Conservation (phyloP, 2,797 vertebrate genomes). For the Eurystomus glaucurus region DNA sequence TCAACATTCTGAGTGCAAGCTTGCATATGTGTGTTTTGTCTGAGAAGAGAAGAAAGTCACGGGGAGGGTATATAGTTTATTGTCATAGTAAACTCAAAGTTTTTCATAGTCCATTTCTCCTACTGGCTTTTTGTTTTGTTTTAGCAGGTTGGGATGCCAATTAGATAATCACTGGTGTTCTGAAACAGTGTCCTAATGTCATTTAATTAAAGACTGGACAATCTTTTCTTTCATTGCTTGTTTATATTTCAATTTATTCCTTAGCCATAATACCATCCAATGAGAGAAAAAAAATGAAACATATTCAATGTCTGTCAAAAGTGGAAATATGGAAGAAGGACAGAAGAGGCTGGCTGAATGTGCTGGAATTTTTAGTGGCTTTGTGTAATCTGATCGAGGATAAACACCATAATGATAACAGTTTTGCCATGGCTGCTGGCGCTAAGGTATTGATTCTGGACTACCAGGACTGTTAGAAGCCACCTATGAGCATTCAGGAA, state of each 20-base stretch:
- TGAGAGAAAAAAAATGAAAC: slow-evolving; percentile 51
- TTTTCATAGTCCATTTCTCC: background rate
- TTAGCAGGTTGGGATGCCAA: background rate
- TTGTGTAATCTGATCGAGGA: slow-evolving; percentile 73
- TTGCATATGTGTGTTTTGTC: background rate
- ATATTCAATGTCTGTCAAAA: slow-evolving; percentile 14
- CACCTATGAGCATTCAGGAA: slow-evolving; percentile 63
- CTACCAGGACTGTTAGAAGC: slow-evolving; percentile 80
- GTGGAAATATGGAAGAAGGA: background rate
- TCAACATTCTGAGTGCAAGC: background rate
- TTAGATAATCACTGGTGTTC: slow-evolving; percentile 26
- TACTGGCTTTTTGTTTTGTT: background rate
- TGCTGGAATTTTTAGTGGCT: slow-evolving; percentile 65
- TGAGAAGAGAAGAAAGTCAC: background rate
- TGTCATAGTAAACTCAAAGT: background rate
- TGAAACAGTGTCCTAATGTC: background rate
- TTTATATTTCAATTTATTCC: slow-evolving; percentile 39
- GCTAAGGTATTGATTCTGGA: slow-evolving; percentile 80
- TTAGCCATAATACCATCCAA: background rate
- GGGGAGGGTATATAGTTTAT: background rate
- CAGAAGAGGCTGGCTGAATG: background rate
- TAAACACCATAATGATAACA: slow-evolving; percentile 77
- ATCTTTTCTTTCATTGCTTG: background rate
- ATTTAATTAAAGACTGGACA: slow-evolving; percentile 40
- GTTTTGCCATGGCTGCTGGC: slow-evolving; percentile 67